These are phyloP conservation scores for Ormyrus pomaceus DNA, from an alignment of 2,888 invertebrate species.

Conservation along the genomic window DNA sequence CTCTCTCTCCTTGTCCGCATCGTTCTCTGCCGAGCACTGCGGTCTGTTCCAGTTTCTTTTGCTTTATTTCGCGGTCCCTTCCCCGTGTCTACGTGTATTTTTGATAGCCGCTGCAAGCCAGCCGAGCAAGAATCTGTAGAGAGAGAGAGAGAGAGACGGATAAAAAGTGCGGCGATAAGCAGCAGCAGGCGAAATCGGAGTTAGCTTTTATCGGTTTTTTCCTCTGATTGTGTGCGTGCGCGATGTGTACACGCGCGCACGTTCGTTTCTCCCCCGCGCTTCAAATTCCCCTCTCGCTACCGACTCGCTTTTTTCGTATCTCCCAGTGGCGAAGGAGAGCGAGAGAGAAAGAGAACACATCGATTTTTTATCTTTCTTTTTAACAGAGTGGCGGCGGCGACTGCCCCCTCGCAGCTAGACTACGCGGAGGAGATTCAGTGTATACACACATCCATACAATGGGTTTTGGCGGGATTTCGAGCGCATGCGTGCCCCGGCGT, in stretches of 20 bases:
- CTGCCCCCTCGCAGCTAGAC: background rate
- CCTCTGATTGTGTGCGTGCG: background rate
- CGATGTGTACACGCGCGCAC: background rate
- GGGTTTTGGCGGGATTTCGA: conserved; percentile 72
- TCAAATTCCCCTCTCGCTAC: background rate
- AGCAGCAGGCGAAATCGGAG: background rate
- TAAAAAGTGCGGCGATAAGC: background rate
- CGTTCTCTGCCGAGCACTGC: background rate
- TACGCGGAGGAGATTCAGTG: background rate
- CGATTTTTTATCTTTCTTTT: conserved; percentile 51
- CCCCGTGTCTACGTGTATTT: background rate
- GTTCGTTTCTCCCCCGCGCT: conserved; percentile 37
- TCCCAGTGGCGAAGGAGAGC: conserved; percentile 7
- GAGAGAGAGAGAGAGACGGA: background rate
- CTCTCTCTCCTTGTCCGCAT: background rate
- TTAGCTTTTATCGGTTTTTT: conserved; percentile 42
- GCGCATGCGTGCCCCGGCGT: conserved; percentile 67
- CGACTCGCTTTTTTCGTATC: conserved; percentile 4
- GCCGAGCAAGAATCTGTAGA: conserved; percentile 16
- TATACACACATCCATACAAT: conserved; percentile 9
- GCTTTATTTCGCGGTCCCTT: conserved; percentile 6
- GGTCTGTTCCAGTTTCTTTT: conserved; percentile 32
- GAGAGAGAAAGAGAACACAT: conserved; percentile 49
- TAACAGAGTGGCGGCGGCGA: conserved; percentile 8
- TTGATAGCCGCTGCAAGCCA: background rate